Evolutionary conservation across 2,888 invertebrate species (phyloP), one percentile per base, ranked within the genome.

Genomic region (Heteropelma amictum): DNA sequence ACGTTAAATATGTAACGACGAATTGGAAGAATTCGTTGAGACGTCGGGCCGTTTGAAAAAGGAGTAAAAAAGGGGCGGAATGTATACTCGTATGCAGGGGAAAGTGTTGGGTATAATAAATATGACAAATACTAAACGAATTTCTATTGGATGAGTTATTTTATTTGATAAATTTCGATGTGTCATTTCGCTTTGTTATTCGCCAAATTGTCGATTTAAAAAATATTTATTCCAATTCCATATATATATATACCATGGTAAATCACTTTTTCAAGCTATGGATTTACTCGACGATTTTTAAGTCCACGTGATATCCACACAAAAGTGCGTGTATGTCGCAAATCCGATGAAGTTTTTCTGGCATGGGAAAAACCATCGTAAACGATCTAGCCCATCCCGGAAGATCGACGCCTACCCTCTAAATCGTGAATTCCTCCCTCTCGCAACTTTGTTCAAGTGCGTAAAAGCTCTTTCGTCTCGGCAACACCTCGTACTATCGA

Each of bases 1-100:
- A 82, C 85, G 82, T 86, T 86, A 85, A 86, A 85, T 85, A 86
- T 86, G 81, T 80, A 86, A 70, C 75, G 69, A 71, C 75, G 40
- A 19, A 58, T 42, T 38, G 21, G 38, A 49, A 53, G 28, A 19
- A 65, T 67, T 23, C 75, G 14, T 17, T 17, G 49, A 54, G 23
- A 14, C 28, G 28, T 17, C 26, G 30, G 26, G 53, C n/a, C 7
- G 12, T 12, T 30, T 10, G 40, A 45, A 30, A 72, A 51, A 7
- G 28, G 28, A 17, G 47, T 28, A 42, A 60, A 51, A 30, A 23
- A 58, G 38, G 21, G 23, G 35, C 17, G 21, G 21, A 30, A 38
- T 10, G 30, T 5, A 19, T 30, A 6, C 38, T 14, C n/a, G 5
- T 23, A n/a, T n/a, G n/a, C n/a, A n/a, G n/a, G n/a, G n/a, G n/a